A percentile compares a stretch with the other conserved stretches of the same genome.
Conservation (phyloP, 2,888 invertebrate genomes). For the Andrena bucephala region DNA sequence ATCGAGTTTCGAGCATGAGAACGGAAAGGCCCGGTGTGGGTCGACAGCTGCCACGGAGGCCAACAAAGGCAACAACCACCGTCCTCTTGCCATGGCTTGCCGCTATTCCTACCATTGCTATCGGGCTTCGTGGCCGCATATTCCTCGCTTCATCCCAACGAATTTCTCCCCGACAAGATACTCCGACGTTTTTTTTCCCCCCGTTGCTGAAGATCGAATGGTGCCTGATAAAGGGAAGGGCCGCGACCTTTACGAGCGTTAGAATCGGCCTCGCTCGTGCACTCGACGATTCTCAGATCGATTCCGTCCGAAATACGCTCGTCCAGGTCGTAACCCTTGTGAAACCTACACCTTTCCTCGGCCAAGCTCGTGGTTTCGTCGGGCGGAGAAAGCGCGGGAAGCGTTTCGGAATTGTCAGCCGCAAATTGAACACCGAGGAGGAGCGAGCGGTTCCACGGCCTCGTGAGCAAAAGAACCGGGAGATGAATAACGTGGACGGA, state of each 20-base stretch:
- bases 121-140: conserved; percentile 28
- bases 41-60: conserved; percentile 78
- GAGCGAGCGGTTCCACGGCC: conserved; percentile 40
- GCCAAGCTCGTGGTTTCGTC: conserved; percentile 46
- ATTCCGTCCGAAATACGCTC: background rate
- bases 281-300: background rate
- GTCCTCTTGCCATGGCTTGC: conserved; percentile 29
- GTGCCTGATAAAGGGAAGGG: background rate
- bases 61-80: conserved; percentile 77
- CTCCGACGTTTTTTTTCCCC: background rate
- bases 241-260: no score
- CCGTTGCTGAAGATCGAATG: conserved; percentile 32
- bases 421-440: conserved; percentile 60
- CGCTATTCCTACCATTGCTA: conserved; percentile 25
- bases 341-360: conserved; percentile 30
- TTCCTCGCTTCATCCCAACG: conserved; percentile 39
- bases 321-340: background rate
- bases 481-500: conserved; percentile 40
- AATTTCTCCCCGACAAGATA: conserved; percentile 10
- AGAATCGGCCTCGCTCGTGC: no score
- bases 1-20: conserved; percentile 84
- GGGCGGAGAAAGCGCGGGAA: conserved; percentile 69
- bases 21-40: conserved; percentile 81
- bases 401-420: conserved; percentile 66
- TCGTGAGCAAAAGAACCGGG: conserved; percentile 40